Evolutionary conservation across 2,113 vertebrate species (phyloP), one percentile per base, ranked within the genome.

Genomic region (Podocnemis expansa): DNA sequence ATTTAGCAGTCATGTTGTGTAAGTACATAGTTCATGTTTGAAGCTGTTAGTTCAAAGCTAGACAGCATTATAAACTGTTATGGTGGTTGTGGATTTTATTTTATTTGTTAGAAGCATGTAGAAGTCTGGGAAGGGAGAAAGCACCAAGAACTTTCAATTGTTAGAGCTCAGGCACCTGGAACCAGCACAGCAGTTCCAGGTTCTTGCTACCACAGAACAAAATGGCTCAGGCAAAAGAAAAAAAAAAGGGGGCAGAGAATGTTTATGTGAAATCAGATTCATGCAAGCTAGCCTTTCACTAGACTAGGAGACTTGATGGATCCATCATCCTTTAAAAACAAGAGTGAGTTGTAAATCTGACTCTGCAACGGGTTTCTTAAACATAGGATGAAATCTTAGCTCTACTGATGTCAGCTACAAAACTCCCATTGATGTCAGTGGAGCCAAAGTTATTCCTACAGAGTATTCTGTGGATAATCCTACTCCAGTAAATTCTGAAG

Each of bases 101-200:
- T 91, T 93, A 92, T 89, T 96, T 93, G 82, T 78, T 47, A 73
- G 93, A 90, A 76, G 73, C 87, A 54, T 85, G 87, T 80, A 93
- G 87, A 70, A 91, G 89, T 88, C 63, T 80, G 90, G 91, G 93
- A 93, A 7, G 88, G 96, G 97, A 93, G 63, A 91, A 96, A 98
- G 90, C 93, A 89, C 96, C 97, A 96, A 97, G 95, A 80, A 83
- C 96, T 96, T 97, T 88, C 97, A 93, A 29, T 41, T 93, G 38
- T 85, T 95, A 92, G 96, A 96, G 94, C 87, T 94, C 96, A 93
- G 98, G 96, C 97, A 97, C 92, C 94, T 34, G 94, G 92, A 95
- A 94, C 92, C 93, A 94, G 84, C 78, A 41, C n/a, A 78, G 92
- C 88, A 49, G 82, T 90, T 93, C 88, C 90, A 80, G 67, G 38